Conservation (phyloP, 2,113 vertebrate species). For the Aegypius monachus region DNA sequence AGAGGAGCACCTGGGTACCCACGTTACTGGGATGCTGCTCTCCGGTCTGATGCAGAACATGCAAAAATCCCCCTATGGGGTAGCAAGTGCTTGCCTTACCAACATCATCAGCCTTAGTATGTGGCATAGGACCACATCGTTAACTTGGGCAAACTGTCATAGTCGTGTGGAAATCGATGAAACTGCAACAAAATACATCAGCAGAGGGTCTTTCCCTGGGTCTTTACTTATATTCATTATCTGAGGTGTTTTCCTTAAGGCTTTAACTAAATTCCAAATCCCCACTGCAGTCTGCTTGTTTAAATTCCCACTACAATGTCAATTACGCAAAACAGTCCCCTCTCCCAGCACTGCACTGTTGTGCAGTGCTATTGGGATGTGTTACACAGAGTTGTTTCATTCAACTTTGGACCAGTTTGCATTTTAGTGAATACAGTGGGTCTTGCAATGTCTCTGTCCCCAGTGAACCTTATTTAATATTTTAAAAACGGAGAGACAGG, state of each 20-base stretch:
- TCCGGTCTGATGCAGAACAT: not conserved
- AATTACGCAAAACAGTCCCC: not conserved
- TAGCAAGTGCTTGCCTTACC: not conserved
- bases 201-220: not conserved
- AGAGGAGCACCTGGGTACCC: not conserved
- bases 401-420: rapidly evolving
- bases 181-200: too few relatives aligned
- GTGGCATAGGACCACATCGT: not conserved
- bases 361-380: not conserved
- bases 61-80: rapidly evolving
- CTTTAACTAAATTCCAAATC: not conserved
- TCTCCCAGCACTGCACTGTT: not conserved
- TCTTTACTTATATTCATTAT: not conserved
- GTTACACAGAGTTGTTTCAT: not conserved
- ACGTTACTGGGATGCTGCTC: rapidly evolving
- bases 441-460: not conserved
- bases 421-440: not conserved
- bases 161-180: not conserved
- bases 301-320: not conserved
- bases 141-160: not conserved
- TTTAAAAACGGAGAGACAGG: not conserved
- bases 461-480: not conserved
- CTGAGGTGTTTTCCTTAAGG: not conserved
- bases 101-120: not conserved
- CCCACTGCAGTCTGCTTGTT: not conserved